Base-by-base conservation (phyloP, 2,113 vertebrate genomes). In the Dicaeum eximium region DNA sequence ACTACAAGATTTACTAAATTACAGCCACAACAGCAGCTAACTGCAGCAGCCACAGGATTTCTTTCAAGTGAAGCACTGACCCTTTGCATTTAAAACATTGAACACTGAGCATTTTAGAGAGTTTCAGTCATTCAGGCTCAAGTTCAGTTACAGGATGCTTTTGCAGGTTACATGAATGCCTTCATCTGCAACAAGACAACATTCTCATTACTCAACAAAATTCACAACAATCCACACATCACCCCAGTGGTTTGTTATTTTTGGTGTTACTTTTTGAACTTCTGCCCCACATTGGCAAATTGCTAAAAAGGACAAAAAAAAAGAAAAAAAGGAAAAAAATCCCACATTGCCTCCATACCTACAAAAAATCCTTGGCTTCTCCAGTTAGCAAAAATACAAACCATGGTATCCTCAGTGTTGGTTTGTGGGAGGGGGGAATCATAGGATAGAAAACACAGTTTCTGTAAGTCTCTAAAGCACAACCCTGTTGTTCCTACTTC, bases 401-500 rank as follows among this genome's bases (percentile, higher is more conserved):
- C 98, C 98, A 98, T 64, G 95, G 97, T 97, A 97, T 97, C 96
- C 92, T 95, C 96, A 88, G 62, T 62, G 94, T 95, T 96, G 93
- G 89, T 96, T 91, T 85, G 84, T 19, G 27, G 93, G 86, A 89
- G 79, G 65, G 79, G 92, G 95, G 86, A 75, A 98, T 97, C 96
- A 98, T 94, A 98, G 97, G 97, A 98, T 85, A 98, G 97, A 97
- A 98, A 98, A 98, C 98, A 98, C 98, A 97, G 98, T 98, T 97
- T 97, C 93, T 97, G 95, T 95, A 97, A 98, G 98, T 97, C 98
- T 98, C 98, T 98, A 97, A 97, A 97, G 98, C 98, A 98, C 95
- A 97, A 98, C 97, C 97, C 97, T 97, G 98, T 97, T 97, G 98
- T 97, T 98, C 94, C 98, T 97, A 97, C 95, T 97, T 97, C 92